These are phyloP conservation scores for Hydra vulgaris DNA, from an alignment of 30 jellyfish, hydroid and myxozoan genomes.

Conservation along the genomic window DNA sequence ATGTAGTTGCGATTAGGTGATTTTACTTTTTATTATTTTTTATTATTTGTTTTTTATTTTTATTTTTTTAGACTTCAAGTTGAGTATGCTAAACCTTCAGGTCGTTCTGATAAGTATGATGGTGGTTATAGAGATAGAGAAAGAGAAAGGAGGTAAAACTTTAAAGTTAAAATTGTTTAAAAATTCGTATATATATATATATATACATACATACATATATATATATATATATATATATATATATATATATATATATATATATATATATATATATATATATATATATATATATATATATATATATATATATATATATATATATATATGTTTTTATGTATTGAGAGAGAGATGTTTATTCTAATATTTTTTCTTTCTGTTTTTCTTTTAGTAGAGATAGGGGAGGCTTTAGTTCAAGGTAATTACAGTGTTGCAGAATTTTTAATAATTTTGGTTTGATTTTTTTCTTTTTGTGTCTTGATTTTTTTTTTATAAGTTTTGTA, in stretches of 20 bases:
- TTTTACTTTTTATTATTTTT: background rate
- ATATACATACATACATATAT: too few relatives aligned
- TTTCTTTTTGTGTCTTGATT: too few relatives aligned
- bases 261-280: too few relatives aligned
- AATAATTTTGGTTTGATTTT: background rate
- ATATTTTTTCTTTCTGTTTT: background rate
- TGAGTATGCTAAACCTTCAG: slow-evolving; percentile 89
- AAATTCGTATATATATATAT: too few relatives aligned
- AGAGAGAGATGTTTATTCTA: background rate
- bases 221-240: too few relatives aligned
- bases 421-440: background rate
- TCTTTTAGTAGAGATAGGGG: slow-evolving; percentile 7
- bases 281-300: too few relatives aligned
- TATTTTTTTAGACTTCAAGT: slow-evolving; percentile 43
- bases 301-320: too few relatives aligned
- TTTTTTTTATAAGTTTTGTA: too few relatives aligned
- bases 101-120: slow-evolving; percentile 54
- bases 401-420: slow-evolving; percentile 26
- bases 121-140: slow-evolving; percentile 75
- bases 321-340: too few relatives aligned
- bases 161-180: too few relatives aligned
- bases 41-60: background rate
- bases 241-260: too few relatives aligned
- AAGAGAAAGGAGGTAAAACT: slow-evolving; percentile 42
- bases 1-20: too few relatives aligned